A percentile compares a stretch with the other conserved stretches of the same genome.
phyloP scores from a whole-genome alignment of 1,140 invertebrate genomes.

The Eubasilissa regina region DNA sequence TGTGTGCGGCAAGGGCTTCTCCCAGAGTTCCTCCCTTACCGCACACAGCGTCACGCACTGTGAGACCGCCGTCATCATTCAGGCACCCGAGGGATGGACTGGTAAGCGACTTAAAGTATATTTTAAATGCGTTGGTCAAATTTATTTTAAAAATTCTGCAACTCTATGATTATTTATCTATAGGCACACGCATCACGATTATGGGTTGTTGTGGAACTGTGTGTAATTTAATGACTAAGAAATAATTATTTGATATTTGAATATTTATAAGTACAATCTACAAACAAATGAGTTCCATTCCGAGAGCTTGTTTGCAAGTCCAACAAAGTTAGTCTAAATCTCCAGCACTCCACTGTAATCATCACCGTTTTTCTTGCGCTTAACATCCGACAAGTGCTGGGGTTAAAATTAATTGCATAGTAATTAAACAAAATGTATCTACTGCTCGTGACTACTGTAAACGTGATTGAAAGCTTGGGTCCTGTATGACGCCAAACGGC shows the following conservation, averaged over 20 bases:
- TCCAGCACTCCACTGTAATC: too few species aligned
- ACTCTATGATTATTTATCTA: background rate
- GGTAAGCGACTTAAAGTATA: background rate
- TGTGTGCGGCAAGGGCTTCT: conserved; percentile 50
- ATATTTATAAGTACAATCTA: background rate
- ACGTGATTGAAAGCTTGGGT: too few species aligned
- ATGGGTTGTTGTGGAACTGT: background rate
- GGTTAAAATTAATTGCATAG: too few species aligned
- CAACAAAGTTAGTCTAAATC: too few species aligned
- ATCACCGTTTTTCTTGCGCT: too few species aligned
- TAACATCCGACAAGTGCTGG: too few species aligned
- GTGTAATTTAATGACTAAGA: background rate
- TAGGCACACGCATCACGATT: background rate
- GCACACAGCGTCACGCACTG: conserved; percentile 14
- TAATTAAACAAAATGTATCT: too few species aligned
- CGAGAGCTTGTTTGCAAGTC: too few species aligned
- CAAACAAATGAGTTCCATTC: too few species aligned
- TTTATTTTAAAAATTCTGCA: background rate
- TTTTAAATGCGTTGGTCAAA: background rate
- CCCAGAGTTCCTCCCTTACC: conserved; percentile 40
- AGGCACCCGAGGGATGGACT: conserved; percentile 1
- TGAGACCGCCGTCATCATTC: conserved; percentile 1
- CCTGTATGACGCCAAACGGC: too few species aligned
- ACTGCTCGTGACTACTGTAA: too few species aligned
- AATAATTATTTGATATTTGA: background rate